Evolutionary conservation across 1,140 invertebrate genomes (phyloP).

Genomic region (Tetranychus cinnabarinus): DNA sequence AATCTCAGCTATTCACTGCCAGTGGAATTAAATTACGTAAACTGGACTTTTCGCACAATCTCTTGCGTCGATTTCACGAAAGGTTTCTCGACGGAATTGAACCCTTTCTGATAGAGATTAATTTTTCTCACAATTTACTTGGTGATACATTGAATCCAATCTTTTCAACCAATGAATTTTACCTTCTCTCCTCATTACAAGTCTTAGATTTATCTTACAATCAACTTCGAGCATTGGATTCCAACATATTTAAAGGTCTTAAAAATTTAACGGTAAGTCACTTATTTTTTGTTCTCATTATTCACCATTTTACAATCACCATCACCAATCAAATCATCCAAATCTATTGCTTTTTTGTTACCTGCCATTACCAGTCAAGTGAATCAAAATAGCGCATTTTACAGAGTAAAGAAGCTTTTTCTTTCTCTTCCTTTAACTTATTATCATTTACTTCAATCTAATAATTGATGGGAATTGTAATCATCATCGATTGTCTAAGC

Average conservation of each 20-base stretch:
- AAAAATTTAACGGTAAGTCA: constrained; percentile 34
- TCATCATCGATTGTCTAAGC: too few relatives aligned
- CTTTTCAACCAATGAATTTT: constrained; percentile 57
- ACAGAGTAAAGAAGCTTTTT: too few relatives aligned
- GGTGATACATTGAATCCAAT: constrained; percentile 71
- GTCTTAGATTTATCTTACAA: constrained; percentile 50
- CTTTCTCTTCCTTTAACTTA: too few relatives aligned
- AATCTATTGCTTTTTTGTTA: too few relatives aligned
- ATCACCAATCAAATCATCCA: too few relatives aligned
- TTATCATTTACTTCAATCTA: too few relatives aligned
- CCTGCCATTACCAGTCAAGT: too few relatives aligned
- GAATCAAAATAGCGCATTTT: too few relatives aligned
- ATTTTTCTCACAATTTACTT: constrained; percentile 49
- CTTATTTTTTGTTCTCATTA: too few relatives aligned
- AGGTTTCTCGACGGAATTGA: constrained; percentile 39
- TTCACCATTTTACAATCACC: too few relatives aligned
- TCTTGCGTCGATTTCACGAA: constrained; percentile 48
- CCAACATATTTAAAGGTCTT: constrained; percentile 58
- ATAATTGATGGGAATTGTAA: too few relatives aligned
- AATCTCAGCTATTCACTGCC: constrained; percentile 38
- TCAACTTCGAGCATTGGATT: constrained; percentile 48
- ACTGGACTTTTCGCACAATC: constrained; percentile 56
- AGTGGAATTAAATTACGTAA: constrained; percentile 37
- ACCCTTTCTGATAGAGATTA: constrained; percentile 38
- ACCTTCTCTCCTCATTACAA: constrained; percentile 36